phyloP scores from a whole-genome alignment of 2,888 invertebrate genomes.

The Eupeodes latifasciatus region DNA sequence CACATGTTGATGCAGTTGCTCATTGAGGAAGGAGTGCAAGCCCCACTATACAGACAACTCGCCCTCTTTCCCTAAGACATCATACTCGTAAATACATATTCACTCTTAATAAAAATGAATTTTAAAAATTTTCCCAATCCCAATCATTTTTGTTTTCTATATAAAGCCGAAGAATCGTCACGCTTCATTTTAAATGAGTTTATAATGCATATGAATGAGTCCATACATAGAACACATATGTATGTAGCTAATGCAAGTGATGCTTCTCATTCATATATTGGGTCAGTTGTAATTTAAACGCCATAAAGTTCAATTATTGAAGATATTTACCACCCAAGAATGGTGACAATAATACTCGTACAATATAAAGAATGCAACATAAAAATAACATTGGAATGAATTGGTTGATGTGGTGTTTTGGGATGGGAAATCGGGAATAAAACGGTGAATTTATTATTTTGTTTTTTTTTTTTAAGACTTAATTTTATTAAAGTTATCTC shows the following conservation, averaged over 20 bases:
- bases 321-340: slow-evolving; percentile 71
- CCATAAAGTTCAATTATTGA: slow-evolving; percentile 76
- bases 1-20: slow-evolving; percentile 2
- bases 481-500: slow-evolving; percentile 18
- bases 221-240: slow-evolving; percentile 17
- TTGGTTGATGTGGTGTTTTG: neutral
- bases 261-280: slow-evolving; percentile 64
- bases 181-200: slow-evolving; percentile 20
- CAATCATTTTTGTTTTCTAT: slow-evolving; percentile 24
- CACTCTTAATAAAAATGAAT: slow-evolving; percentile 70
- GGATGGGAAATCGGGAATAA: slow-evolving; percentile 14
- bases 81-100: slow-evolving; percentile 13
- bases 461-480: slow-evolving; percentile 2
- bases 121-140: slow-evolving; percentile 57
- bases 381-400: slow-evolving; percentile 34
- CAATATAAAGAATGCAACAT: slow-evolving; percentile 38
- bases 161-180: slow-evolving; percentile 37
- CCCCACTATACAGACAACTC: neutral
- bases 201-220: slow-evolving; percentile 47
- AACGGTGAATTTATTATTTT: slow-evolving; percentile 29
- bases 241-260: slow-evolving; percentile 39
- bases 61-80: neutral
- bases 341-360: slow-evolving; percentile 69
- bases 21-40: neutral
- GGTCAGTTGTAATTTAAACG: slow-evolving; percentile 75